phyloP scores from a whole-genome alignment of 2,888 invertebrate species.

The Fissipunctia ypsillon region DNA sequence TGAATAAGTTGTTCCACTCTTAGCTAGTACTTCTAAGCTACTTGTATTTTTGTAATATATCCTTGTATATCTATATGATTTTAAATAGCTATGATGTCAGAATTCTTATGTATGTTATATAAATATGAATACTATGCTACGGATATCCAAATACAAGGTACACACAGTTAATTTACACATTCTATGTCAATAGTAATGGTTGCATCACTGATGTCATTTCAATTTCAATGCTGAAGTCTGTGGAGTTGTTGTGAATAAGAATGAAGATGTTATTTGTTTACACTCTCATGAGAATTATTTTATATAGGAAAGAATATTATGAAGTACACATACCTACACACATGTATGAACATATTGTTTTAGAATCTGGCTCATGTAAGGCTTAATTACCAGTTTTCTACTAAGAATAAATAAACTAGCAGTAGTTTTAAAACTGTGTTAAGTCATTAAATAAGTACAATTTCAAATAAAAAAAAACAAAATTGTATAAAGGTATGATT shows the following conservation, averaged over 20 bases:
- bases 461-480: not conserved
- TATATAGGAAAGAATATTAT: not conserved
- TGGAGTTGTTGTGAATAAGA: constrained; percentile 3
- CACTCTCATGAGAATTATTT: constrained; percentile 9
- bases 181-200: constrained; percentile 45
- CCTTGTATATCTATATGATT: constrained; percentile 27
- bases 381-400: not conserved
- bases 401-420: not conserved
- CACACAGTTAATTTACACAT: constrained; percentile 32
- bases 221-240: constrained; percentile 14
- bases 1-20: constrained; percentile 11
- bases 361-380: not conserved
- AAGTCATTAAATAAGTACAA: not conserved
- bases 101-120: constrained; percentile 36
- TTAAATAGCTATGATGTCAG: constrained; percentile 54
- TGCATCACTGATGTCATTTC: constrained; percentile 39
- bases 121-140: constrained; percentile 34
- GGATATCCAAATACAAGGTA: constrained; percentile 26
- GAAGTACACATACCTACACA: not conserved
- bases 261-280: constrained; percentile 9
- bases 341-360: not conserved
- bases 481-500: not conserved
- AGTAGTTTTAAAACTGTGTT: not conserved
- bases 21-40: constrained; percentile 2
- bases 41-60: constrained; percentile 26